These are phyloP conservation scores for Meta bourneti DNA, from an alignment of 2,888 invertebrate genomes.

Conservation along the genomic window DNA sequence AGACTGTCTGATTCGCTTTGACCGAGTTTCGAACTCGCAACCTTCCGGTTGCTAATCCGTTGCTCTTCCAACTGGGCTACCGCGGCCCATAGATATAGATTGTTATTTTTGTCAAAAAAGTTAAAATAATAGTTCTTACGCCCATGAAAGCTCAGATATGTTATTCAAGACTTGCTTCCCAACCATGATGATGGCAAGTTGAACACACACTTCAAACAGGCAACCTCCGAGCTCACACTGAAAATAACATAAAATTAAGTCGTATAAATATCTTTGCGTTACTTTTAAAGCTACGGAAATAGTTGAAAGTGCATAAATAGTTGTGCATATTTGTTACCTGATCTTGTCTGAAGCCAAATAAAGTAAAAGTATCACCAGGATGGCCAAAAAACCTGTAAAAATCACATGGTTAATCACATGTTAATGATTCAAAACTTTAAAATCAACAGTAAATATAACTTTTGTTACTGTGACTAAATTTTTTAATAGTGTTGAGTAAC, in stretches of 20 bases:
- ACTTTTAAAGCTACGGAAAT: not conserved
- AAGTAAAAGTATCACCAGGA: conserved; percentile 76
- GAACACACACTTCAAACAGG: conserved; percentile 93
- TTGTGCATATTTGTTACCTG: conserved; percentile 54
- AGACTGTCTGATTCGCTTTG: no score
- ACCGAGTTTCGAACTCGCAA: no score
- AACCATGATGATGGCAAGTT: conserved; percentile 95
- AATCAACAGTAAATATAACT: not conserved
- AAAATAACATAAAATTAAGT: conserved; percentile 1
- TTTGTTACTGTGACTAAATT: not conserved
- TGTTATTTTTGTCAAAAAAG: not conserved
- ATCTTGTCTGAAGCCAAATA: conserved; percentile 76
- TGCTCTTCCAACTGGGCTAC: no score
- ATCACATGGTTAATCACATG: not conserved
- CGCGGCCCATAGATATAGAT: no score
- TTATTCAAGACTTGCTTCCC: conserved; percentile 97
- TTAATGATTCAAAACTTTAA: not conserved
- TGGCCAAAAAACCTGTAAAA: conserved; percentile 77
- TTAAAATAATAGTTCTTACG: conserved; percentile 84
- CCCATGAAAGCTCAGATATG: conserved; percentile 92
- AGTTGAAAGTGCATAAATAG: not conserved
- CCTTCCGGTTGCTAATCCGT: no score
- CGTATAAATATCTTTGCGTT: not conserved
- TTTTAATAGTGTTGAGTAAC: not conserved
- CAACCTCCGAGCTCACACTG: conserved; percentile 85